Conservation (phyloP, 2,888 invertebrate species). For the Ptilodon capucinus region DNA sequence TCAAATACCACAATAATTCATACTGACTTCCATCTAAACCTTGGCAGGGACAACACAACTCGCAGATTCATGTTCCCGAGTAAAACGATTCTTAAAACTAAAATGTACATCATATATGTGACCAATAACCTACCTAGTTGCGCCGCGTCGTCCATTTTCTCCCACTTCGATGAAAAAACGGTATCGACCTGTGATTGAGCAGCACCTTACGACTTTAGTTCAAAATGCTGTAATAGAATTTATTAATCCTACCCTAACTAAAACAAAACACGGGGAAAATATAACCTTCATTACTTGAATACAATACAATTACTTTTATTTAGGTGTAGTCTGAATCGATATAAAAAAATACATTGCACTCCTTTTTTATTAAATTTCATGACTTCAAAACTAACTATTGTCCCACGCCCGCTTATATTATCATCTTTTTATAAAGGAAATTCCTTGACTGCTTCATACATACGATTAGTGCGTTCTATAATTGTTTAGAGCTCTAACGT, state of each 20-base stretch:
- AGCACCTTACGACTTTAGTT: slow-evolving; percentile 53
- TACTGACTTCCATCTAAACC: neutral
- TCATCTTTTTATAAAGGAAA: neutral
- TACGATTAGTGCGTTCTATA: neutral
- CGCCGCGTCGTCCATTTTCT: slow-evolving; percentile 91
- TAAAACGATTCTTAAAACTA: slow-evolving; percentile 25
- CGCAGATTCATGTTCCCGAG: neutral
- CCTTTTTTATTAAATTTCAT: neutral
- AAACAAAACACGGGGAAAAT: slow-evolving; percentile 15
- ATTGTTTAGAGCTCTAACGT: slow-evolving; percentile 19
- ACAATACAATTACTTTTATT: neutral
- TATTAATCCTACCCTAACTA: slow-evolving; percentile 67
- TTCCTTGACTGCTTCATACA: neutral
- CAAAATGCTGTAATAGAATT: slow-evolving; percentile 70
- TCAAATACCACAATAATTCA: slow-evolving; percentile 18
- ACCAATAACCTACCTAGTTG: slow-evolving; percentile 90
- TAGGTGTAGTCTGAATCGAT: no score
- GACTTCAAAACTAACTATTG: neutral
- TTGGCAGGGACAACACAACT: neutral
- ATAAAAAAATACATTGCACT: no score
- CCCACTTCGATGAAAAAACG: slow-evolving; percentile 89
- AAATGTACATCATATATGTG: slow-evolving; percentile 23
- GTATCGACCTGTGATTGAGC: slow-evolving; percentile 75
- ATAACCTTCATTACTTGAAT: slow-evolving; percentile 1
- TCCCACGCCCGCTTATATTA: neutral